Conservation (phyloP, 2,888 invertebrate genomes). For the Carterocephalus palaemon region DNA sequence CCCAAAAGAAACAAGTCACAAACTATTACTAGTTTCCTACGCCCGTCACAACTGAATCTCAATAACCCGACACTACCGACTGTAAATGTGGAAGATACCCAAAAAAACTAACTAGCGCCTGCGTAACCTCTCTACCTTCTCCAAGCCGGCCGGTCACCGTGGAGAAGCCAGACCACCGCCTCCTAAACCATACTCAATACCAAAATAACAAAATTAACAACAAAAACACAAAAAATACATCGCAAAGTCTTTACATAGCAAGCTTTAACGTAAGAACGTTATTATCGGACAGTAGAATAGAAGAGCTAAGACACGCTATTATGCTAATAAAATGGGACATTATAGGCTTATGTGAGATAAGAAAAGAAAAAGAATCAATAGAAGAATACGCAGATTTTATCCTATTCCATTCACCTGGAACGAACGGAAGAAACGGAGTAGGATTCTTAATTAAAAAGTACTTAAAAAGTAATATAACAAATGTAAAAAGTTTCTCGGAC, state of each 20-base stretch:
- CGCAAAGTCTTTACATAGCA: constrained; percentile 1
- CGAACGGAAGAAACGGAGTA: constrained; percentile 29
- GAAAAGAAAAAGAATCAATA: constrained; percentile 29
- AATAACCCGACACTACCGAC: not conserved
- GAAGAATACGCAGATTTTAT: constrained; percentile 33
- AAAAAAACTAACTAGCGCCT: constrained; percentile 12
- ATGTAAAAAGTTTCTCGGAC: constrained; percentile 27
- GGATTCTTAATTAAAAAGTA: constrained; percentile 31
- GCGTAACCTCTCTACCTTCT: constrained; percentile 11
- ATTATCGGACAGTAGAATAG: constrained; percentile 17
- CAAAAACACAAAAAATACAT: not conserved
- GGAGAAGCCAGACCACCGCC: constrained; percentile 20
- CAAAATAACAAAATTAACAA: not conserved
- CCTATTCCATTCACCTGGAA: constrained; percentile 27
- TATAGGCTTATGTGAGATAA: constrained; percentile 30
- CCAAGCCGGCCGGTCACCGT: constrained; percentile 23
- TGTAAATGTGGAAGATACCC: not conserved
- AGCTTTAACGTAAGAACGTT: constrained; percentile 18
- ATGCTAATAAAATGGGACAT: constrained; percentile 30
- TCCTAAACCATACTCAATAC: constrained; percentile 13
- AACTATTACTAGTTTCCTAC: constrained; percentile 25
- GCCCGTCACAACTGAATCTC: constrained; percentile 17
- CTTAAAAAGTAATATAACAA: constrained; percentile 22
- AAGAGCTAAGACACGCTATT: constrained; percentile 26
- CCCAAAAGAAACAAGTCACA: constrained; percentile 24